phyloP scores from a whole-genome alignment of 2,797 vertebrate genomes.

The Liasis olivaceus region DNA sequence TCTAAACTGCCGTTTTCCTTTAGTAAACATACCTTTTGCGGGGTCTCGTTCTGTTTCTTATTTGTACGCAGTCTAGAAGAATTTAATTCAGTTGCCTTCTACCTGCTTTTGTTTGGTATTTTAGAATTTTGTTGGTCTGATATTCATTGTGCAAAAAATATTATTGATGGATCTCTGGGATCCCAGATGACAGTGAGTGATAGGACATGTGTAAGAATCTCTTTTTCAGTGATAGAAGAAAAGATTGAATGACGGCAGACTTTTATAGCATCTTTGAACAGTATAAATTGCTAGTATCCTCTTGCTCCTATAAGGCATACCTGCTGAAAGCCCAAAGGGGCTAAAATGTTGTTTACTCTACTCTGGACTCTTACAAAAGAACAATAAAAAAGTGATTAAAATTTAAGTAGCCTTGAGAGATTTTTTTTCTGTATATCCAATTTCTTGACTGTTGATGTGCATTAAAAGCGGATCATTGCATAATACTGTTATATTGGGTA shows the following conservation, averaged over 20 bases:
- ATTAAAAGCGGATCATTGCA: conserved; percentile 65
- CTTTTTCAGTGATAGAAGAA: conserved; percentile 39
- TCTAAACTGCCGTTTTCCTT: conserved; percentile 51
- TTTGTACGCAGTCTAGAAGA: conserved; percentile 43
- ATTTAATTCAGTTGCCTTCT: conserved; percentile 39
- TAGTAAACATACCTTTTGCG: conserved; percentile 45
- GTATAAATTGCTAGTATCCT: conserved; percentile 59
- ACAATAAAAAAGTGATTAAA: conserved; percentile 74
- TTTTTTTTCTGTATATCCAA: conserved; percentile 61
- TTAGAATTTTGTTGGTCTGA: conserved; percentile 30
- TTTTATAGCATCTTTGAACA: conserved; percentile 58
- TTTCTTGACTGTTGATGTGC: conserved; percentile 62
- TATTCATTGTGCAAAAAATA: conserved; percentile 27
- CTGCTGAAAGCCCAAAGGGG: conserved; percentile 57
- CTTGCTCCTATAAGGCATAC: conserved; percentile 46
- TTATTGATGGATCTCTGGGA: conserved; percentile 54
- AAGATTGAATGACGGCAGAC: conserved; percentile 59
- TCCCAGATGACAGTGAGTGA: conserved; percentile 45
- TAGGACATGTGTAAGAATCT: conserved; percentile 45
- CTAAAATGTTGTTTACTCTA: conserved; percentile 69
- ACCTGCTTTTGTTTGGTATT: conserved; percentile 27
- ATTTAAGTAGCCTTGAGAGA: conserved; percentile 71
- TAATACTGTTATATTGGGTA: conserved; percentile 57
- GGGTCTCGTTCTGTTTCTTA: not conserved
- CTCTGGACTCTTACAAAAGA: conserved; percentile 65